Base-by-base conservation (phyloP, 2,113 vertebrate species). In the Galbula dea region DNA sequence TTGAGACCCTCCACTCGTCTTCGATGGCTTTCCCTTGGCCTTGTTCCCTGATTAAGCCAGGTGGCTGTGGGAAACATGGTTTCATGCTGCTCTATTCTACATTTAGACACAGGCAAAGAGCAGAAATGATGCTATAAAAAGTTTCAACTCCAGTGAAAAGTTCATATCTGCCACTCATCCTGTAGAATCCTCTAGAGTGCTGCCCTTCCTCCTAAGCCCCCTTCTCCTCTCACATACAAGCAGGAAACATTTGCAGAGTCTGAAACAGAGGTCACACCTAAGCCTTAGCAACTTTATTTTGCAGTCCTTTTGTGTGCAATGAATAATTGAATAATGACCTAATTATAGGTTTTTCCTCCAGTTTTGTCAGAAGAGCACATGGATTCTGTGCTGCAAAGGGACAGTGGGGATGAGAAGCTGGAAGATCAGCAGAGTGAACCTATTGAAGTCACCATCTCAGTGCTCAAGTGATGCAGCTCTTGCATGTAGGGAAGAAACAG, bases 61-160 rank as follows among this genome's bases (percentile, higher is more conserved):
- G 94, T 96, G 91, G 51, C 78, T 93, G 81, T 94, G 95, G 91
- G 95, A 96, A 95, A 95, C 52, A 85, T 1, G 4, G 20, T 68
- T 90, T 79, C 3, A 1, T 74, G 63, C 66, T 51, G 39, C 66
- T 90, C 52, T 37, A 52, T 73, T 92, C 81, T 89, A 82, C 91
- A 92, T 92, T 92, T 95, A 87, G 91, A 83, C 65, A 83, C 1
- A 12, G 46, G 7, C 32, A 82, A 29, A 41, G 32, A 90, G 81
- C 62, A 92, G 67, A 89, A 94, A 23, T 39, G 67, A 43, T 71
- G 8, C 87, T 96, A 94, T 92, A 92, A 92, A 94, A 94, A 91
- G 63, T 76, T 95, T 85, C 21, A 76, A 9, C 54, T 86, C 51
- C 63, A 85, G 37, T 67, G 43, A 85, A 78, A 93, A 87, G 16